Percentiles rank a stretch among this genome's conserved stretches.
phyloP scores from a whole-genome alignment of 2,888 invertebrate species.

The Bellardia pandia region DNA sequence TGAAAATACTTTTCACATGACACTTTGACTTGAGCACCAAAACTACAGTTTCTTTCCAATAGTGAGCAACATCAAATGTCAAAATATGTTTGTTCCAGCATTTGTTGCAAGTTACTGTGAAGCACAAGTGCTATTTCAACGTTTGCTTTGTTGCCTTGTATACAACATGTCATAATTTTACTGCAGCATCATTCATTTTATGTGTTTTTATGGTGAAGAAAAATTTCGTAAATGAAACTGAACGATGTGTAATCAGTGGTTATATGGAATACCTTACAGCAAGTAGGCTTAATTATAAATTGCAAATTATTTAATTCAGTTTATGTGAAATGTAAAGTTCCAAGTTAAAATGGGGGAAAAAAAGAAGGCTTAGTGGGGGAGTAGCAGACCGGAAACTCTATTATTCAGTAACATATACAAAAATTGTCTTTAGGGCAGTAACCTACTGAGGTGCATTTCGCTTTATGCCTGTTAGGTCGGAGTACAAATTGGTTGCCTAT shows the following conservation, averaged over 20 bases:
- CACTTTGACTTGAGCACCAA: conserved; percentile 58
- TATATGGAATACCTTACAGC: conserved; percentile 13
- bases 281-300: neutral
- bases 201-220: neutral
- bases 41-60: conserved; percentile 28
- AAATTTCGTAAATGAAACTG: neutral
- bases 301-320: no score
- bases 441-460: no score
- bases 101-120: conserved; percentile 44
- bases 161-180: conserved; percentile 64
- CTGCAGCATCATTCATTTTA: conserved; percentile 65
- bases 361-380: no score
- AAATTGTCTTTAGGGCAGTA: no score
- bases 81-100: conserved; percentile 55
- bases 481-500: no score
- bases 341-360: no score
- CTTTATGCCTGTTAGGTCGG: no score
- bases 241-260: neutral
- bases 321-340: no score
- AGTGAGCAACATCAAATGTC: conserved; percentile 44
- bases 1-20: conserved; percentile 55
- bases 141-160: conserved; percentile 15
- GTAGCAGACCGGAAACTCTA: no score
- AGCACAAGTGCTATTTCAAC: conserved; percentile 58
- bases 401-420: no score